Percentiles rank a stretch among this genome's conserved stretches.
Conservation (phyloP, 2,113 vertebrate species). For the Recurvirostra avosetta region DNA sequence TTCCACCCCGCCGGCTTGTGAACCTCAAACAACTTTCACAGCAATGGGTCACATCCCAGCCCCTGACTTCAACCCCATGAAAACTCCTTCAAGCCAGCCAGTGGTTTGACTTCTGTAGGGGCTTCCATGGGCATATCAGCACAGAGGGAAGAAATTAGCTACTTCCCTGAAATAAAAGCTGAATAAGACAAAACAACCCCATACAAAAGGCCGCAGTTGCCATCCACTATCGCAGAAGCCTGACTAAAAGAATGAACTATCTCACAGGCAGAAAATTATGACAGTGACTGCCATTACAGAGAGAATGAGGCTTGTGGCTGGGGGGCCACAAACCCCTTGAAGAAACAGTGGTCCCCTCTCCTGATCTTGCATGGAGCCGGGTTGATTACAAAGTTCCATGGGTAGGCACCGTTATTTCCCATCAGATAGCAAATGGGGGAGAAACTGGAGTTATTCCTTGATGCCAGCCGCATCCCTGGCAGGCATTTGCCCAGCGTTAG, state of each 20-base stretch:
- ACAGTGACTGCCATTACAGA: too few relatives aligned
- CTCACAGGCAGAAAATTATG: background rate
- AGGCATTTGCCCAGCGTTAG: background rate
- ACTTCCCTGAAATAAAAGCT: background rate
- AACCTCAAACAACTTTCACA: background rate
- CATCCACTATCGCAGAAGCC: background rate
- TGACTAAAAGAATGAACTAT: background rate
- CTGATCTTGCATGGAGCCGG: background rate
- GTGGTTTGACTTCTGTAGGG: background rate
- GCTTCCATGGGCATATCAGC: background rate
- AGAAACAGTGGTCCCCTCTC: background rate
- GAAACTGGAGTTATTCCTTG: background rate
- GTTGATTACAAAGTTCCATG: background rate
- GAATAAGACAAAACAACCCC: background rate
- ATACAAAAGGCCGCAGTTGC: background rate
- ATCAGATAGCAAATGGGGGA: background rate
- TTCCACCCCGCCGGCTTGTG: background rate
- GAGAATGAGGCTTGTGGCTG: background rate
- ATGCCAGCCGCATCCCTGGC: background rate
- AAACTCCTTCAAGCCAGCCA: background rate
- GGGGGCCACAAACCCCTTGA: background rate
- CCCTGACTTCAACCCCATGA: background rate
- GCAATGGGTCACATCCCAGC: background rate
- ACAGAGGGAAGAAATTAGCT: background rate
- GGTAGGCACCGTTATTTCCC: background rate